Conservation (phyloP, 1,140 invertebrate species). For the Aphidius gifuensis region DNA sequence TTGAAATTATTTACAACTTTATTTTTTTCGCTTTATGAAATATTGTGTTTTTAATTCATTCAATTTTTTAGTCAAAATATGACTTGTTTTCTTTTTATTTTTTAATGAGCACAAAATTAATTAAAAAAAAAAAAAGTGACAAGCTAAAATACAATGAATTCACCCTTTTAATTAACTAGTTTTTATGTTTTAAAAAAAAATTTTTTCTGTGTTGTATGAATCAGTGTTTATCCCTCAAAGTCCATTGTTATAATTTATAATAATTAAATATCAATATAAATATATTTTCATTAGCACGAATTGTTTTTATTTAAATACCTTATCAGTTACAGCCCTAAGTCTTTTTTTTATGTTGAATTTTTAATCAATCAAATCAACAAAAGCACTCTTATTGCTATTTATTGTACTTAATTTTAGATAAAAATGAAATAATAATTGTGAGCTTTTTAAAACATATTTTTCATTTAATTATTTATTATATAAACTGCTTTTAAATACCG, state of each 20-base stretch:
- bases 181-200: slow-evolving; percentile 1
- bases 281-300: slow-evolving; percentile 1
- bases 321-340: neutral
- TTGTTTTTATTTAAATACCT: neutral
- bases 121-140: neutral
- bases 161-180: too few species aligned
- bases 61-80: neutral
- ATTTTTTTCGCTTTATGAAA: neutral
- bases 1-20: slow-evolving; percentile 20
- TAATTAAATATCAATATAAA: neutral
- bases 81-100: too few species aligned
- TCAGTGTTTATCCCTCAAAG: too few species aligned
- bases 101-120: neutral
- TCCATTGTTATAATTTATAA: neutral
- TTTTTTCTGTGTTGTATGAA: too few species aligned
- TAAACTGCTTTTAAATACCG: too few species aligned
- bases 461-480: too few species aligned
- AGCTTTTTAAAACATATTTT: too few species aligned
- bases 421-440: slow-evolving; percentile 9
- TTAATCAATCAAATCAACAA: neutral
- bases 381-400: slow-evolving; percentile 27
- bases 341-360: neutral
- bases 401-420: slow-evolving; percentile 32
- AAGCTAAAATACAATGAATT: neutral
- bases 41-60: slow-evolving; percentile 2